A percentile compares a stretch with the other conserved stretches of the same genome.
These are phyloP conservation scores for Myrmecobius fasciatus DNA, from an alignment of 2,113 vertebrate genomes.

Conservation along the genomic window DNA sequence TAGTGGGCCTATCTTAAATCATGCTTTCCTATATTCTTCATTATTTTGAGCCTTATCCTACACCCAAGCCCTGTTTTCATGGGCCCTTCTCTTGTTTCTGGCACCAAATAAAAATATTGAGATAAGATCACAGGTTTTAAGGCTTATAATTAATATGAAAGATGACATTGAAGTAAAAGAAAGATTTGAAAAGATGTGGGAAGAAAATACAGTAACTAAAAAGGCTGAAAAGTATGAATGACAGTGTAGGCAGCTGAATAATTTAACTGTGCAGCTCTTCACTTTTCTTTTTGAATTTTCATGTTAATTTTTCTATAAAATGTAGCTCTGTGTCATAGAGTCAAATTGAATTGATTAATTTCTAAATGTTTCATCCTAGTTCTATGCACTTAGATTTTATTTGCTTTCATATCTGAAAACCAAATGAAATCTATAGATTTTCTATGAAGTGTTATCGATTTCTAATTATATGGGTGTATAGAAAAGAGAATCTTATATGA, in stretches of 20 bases:
- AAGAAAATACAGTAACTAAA: not conserved
- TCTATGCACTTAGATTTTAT: not conserved
- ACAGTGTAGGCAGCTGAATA: constrained; percentile 27
- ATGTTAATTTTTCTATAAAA: constrained; percentile 42
- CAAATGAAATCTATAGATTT: not conserved
- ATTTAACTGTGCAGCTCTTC: constrained; percentile 3
- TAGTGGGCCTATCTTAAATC: not conserved
- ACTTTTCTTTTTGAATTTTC: constrained; percentile 16
- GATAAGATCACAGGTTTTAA: not conserved
- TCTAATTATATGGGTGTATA: not conserved
- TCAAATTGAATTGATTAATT: constrained; percentile 21
- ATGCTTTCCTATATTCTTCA: not conserved
- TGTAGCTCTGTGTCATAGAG: constrained; percentile 6
- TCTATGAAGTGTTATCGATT: not conserved
- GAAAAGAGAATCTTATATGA: not conserved
- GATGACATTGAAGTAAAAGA: not conserved
- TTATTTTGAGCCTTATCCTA: not conserved
- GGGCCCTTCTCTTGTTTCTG: not conserved
- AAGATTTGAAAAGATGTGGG: not conserved
- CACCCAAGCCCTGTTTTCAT: not conserved
- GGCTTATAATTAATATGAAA: constrained; percentile 8
- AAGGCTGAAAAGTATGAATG: not conserved
- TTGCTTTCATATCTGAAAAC: not conserved
- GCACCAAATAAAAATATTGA: constrained; percentile 17
- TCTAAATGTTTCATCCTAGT: constrained; percentile 4